Base-by-base conservation (phyloP, 1,140 invertebrate species). In the Coptotermes formosanus region DNA sequence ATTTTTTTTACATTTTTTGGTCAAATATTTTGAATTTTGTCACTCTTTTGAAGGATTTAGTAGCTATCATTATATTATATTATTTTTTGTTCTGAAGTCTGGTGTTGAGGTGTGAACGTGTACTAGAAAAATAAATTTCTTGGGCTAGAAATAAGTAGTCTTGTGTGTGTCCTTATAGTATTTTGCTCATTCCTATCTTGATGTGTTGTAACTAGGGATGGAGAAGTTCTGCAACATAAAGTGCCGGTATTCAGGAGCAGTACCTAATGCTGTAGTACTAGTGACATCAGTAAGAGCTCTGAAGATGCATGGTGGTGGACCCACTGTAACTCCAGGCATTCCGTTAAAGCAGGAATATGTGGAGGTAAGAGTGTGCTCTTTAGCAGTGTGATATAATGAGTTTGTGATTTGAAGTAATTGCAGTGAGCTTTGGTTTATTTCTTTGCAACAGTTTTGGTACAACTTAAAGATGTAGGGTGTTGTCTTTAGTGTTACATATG, bases 141-240 rank as follows among this genome's bases (percentile, higher is more conserved):
- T 84, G 44, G 8, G 30, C 69, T 30, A 25, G 23, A 75, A 75
- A 52, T 84, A 48, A 9, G 23, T 23, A 30, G 43, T 83, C 19
- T 8, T 21, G 23, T 38, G 32, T 21, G 23, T 38, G 32, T 21
- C 25, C 14, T 14, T 44, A 21, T 82, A 52, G 32, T 9, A 83
- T 45, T 86, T 25, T n/a, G n/a, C 85, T 55, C 16, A 55, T 55
- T 55, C 4, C 14, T 55, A 21, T 38, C 43, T 85, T 87, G 8
- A 45, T 86, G 75, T 87, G 86, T 75, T 86, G 83, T 64, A 55
- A 55, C 52, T 88, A 95, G 94, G 97, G 82, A 98, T 99, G 96
- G 99, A 99, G 92, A 99, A 99, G 91, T 99, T 99, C 92, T 98
- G 99, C 90, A 95, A 99, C 90, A 99, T 99, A 85, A 99, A 99